These are phyloP conservation scores for Planococcus citri DNA, from an alignment of 1,140 invertebrate species.

Conservation along the genomic window DNA sequence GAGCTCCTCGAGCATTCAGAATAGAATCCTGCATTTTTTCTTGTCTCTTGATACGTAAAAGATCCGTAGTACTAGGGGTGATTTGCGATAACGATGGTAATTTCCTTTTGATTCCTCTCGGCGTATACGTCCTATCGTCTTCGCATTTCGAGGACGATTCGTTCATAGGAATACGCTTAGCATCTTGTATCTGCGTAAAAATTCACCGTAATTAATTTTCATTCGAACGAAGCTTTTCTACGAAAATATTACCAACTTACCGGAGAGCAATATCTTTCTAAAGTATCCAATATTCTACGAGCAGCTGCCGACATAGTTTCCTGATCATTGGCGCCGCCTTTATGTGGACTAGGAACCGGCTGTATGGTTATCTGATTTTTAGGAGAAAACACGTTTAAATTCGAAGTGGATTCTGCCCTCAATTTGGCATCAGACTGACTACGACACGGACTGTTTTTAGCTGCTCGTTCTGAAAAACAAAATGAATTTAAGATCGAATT, in stretches of 20 bases:
- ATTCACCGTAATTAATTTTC: too few species aligned
- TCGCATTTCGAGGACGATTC: not conserved
- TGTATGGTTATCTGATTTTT: constrained; percentile 31
- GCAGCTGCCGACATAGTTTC: constrained; percentile 45
- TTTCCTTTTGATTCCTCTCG: constrained; percentile 7
- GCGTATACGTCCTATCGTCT: not conserved
- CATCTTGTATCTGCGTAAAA: constrained; percentile 23
- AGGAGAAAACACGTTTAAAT: constrained; percentile 29
- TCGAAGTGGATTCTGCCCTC: constrained; percentile 13
- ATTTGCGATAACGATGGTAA: constrained; percentile 35
- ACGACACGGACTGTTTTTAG: too few species aligned
- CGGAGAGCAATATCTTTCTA: constrained; percentile 60
- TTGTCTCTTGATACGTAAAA: constrained; percentile 44
- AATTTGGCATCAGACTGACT: constrained; percentile 23
- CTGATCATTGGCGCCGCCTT: constrained; percentile 27
- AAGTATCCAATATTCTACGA: constrained; percentile 50
- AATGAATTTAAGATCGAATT: too few species aligned
- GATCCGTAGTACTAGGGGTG: constrained; percentile 43
- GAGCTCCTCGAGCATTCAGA: constrained; percentile 37
- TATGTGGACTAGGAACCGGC: constrained; percentile 38
- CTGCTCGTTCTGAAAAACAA: too few species aligned
- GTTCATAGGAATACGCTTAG: constrained; percentile 26
- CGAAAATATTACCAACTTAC: constrained; percentile 35
- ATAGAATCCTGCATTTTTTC: constrained; percentile 48
- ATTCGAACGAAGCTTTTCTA: constrained; percentile 1